phyloP scores from a whole-genome alignment of 2,113 vertebrate species.

The Odocoileus virginianus region DNA sequence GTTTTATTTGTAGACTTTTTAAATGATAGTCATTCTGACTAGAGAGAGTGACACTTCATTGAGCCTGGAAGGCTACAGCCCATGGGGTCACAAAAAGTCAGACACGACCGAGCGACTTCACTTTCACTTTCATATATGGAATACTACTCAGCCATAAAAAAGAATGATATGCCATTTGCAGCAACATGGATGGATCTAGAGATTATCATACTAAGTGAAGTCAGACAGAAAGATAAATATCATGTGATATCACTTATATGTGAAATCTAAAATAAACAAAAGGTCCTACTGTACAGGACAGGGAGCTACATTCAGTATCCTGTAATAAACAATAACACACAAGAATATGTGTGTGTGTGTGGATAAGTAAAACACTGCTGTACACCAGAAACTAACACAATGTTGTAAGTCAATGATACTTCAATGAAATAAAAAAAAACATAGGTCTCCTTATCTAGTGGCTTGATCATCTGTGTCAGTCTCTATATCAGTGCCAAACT shows the following conservation, averaged over 20 bases:
- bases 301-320: background rate
- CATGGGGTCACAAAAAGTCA: background rate
- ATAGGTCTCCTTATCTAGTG: background rate
- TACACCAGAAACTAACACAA: background rate
- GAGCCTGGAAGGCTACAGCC: background rate
- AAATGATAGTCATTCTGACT: background rate
- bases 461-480: background rate
- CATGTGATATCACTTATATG: background rate
- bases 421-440: background rate
- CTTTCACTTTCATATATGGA: background rate
- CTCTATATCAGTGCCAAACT: slow-evolving; percentile 5
- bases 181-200: background rate
- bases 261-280: background rate
- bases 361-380: background rate
- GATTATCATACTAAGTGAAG: background rate
- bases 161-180: background rate
- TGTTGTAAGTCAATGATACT: background rate
- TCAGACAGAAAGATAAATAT: background rate
- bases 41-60: background rate
- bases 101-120: background rate
- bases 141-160: background rate
- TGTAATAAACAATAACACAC: background rate
- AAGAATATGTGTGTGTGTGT: background rate
- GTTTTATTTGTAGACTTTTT: background rate
- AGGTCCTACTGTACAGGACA: background rate